A percentile compares a stretch with the other conserved stretches of the same genome.
Conservation (phyloP, 37 sponge, comb jelly and placozoan genomes). For the Ianthella basta region DNA sequence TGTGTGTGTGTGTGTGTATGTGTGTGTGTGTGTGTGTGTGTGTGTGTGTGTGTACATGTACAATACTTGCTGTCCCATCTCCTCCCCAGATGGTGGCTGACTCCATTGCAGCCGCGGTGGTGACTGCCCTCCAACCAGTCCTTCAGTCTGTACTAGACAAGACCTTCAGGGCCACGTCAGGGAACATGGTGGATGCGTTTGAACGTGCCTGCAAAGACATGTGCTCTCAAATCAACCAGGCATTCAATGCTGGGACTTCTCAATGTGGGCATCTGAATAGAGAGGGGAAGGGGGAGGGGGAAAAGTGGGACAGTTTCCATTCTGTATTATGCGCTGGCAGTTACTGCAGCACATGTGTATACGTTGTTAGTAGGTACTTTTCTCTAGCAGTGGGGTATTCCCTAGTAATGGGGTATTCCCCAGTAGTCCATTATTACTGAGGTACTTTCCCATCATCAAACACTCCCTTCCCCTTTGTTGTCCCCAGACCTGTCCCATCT, state of each 20-base stretch:
- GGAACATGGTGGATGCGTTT: constrained; percentile 58
- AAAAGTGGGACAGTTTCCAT: too few relatives aligned
- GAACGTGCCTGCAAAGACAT: constrained; percentile 74
- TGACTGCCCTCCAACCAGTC: constrained; percentile 32
- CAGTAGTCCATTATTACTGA: too few relatives aligned
- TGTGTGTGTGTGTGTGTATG: constrained; percentile 7
- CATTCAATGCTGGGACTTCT: constrained; percentile 65
- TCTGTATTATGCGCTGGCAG: too few relatives aligned
- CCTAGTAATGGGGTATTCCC: too few relatives aligned
- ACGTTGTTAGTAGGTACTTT: too few relatives aligned
- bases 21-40: not conserved
- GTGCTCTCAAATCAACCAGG: constrained; percentile 78
- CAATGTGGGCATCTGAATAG: constrained; percentile 65
- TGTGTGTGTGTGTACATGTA: constrained; percentile 39
- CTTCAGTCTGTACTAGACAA: constrained; percentile 40
- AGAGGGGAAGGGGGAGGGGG: too few relatives aligned
- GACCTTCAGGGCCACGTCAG: constrained; percentile 33
- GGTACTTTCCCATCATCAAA: too few relatives aligned
- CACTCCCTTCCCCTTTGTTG: not conserved
- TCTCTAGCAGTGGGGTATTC: too few relatives aligned
- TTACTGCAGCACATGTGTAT: too few relatives aligned
- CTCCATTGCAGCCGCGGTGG: constrained; percentile 39
- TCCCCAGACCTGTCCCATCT: constrained; percentile 55
- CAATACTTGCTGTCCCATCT: constrained; percentile 5
- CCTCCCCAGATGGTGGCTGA: constrained; percentile 30